Evolutionary conservation across 2,888 invertebrate genomes (phyloP).

Genomic region (Drosophila nigritarsus): DNA sequence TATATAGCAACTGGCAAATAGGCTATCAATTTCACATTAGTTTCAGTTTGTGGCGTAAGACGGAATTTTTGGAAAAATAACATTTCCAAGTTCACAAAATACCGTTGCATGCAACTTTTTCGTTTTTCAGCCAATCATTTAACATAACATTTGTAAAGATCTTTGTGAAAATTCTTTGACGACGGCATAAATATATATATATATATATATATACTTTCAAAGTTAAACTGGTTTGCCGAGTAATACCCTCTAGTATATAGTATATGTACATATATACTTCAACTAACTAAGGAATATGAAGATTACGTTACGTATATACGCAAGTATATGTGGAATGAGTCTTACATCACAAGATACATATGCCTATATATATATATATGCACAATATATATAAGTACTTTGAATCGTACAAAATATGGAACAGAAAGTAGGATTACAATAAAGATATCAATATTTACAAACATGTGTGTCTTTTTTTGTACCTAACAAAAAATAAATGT

Average conservation of each 20-base stretch:
- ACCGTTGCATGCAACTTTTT: background rate
- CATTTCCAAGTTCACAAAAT: background rate
- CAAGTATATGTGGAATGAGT: constrained; percentile 22
- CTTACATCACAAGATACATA: constrained; percentile 24
- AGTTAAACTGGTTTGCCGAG: background rate
- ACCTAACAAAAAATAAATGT: background rate
- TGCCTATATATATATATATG: constrained; percentile 4
- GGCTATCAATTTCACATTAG: background rate
- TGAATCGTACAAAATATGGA: constrained; percentile 2
- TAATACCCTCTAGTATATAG: background rate
- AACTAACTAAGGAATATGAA: constrained; percentile 11
- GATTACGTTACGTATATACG: constrained; percentile 26
- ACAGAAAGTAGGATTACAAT: constrained; percentile 14
- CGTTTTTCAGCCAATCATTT: background rate
- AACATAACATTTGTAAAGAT: background rate
- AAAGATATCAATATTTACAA: constrained; percentile 30
- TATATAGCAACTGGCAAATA: too few relatives aligned
- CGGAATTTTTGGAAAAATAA: background rate
- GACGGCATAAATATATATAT: background rate
- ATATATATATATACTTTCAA: background rate
- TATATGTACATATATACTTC: background rate
- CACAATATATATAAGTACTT: constrained; percentile 13
- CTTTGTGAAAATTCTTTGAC: background rate
- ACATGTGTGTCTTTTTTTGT: constrained; percentile 4
- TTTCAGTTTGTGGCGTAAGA: background rate